Base-by-base conservation (phyloP, 2,797 vertebrate genomes). In the Rhabdomys pumilio region DNA sequence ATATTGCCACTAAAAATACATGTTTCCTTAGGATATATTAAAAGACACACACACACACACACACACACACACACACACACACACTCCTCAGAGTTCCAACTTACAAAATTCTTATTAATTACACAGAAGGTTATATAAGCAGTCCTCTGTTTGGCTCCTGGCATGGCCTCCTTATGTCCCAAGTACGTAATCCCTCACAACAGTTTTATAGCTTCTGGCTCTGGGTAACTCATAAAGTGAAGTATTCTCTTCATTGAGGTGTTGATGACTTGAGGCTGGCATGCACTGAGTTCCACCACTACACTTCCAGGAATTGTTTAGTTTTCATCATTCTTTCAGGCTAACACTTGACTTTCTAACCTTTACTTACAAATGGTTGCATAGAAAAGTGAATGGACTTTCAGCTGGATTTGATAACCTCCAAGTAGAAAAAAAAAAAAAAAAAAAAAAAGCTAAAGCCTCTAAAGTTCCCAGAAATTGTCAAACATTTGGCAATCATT, bases 201-300 rank as follows among this genome's bases (percentile, higher is more conserved):
- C 57, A 79, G 53, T 83, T 96, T 95, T 96, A 95, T 47, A 55
- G 89, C 73, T 29, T 96, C 80, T 97, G 96, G 83, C 80, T 84
- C 69, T 65, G 55, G 24, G 76, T 93, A 90, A 61, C 80, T 95
- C 94, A 76, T 97, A 96, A 72, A 97, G 34, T 90, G 65, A 95
- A 81, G 38, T 55, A 65, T 50, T 92, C 63, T 79, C 17, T 77
- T 79, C 77, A 22, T 34, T 80, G 80, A 22, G 31, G 67, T 53
- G 55, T 67, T 92, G 90, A 96, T 90, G 80, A 96, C 65, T 80
- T 97, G 90, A 88, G 77, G 76, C 26, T 41, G 85, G 96, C 86
- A 84, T 24, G 53, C 26, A 41, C 26, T 67, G 93, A 95, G 63
- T 84, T 95, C 34, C 38, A 84, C 5, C 87, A 81, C n/a, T 80